Conservation (phyloP, 2,797 vertebrate species). For the Lithobates sylvaticus region DNA sequence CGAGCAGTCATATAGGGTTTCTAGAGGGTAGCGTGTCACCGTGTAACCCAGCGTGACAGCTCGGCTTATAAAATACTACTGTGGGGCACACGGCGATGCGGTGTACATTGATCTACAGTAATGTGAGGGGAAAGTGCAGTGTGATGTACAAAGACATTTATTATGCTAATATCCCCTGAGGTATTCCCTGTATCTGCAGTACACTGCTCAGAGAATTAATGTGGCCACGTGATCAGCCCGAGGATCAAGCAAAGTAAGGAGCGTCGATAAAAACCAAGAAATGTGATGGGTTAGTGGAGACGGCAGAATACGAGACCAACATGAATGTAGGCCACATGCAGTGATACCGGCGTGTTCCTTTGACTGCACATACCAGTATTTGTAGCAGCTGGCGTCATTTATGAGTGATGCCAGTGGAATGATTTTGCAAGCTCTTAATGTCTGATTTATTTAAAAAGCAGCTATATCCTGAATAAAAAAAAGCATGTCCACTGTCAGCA, state of each 20-base stretch:
- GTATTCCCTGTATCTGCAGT: neutral
- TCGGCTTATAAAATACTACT: slow-evolving; percentile 19
- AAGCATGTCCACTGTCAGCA: no score
- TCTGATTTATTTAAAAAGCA: no score
- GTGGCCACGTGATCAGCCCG: neutral
- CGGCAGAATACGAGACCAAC: neutral
- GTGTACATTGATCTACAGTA: slow-evolving; percentile 20
- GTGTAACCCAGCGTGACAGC: slow-evolving; percentile 35
- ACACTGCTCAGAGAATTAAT: neutral
- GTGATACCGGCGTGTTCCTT: no score
- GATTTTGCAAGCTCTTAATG: neutral
- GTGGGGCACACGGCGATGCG: slow-evolving; percentile 12
- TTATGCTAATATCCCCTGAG: neutral
- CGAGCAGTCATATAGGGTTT: slow-evolving; percentile 46
- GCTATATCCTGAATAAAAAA: no score
- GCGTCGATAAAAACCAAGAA: neutral
- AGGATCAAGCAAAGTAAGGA: neutral
- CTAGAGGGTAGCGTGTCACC: slow-evolving; percentile 26
- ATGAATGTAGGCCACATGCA: neutral
- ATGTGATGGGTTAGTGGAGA: neutral
- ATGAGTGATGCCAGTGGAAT: neutral
- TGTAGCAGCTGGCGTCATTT: neutral
- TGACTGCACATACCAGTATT: no score
- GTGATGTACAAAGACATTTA: slow-evolving; percentile 4
- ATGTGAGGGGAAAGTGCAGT: neutral